phyloP scores from a whole-genome alignment of 2,888 invertebrate species.

The Altica lythri region DNA sequence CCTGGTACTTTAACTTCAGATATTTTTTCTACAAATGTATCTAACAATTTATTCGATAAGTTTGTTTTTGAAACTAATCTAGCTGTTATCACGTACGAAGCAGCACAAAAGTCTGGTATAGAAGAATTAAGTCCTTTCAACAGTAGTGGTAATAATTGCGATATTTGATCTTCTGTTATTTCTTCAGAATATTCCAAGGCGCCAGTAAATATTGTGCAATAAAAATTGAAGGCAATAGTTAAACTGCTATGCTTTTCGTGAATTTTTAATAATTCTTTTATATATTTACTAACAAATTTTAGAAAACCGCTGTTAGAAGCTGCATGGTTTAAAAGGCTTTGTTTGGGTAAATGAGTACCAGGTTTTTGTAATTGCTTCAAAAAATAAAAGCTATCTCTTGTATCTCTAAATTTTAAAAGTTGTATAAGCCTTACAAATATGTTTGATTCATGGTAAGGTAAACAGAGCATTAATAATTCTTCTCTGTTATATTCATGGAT shows the following conservation, averaged over 20 bases:
- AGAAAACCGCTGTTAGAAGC: slow-evolving; percentile 67
- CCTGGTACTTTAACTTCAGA: slow-evolving; percentile 58
- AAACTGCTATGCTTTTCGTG: slow-evolving; percentile 66
- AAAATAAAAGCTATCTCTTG: slow-evolving; percentile 76
- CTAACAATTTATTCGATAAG: slow-evolving; percentile 63
- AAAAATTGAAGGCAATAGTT: slow-evolving; percentile 79
- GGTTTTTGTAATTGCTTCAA: slow-evolving; percentile 73
- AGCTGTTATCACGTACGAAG: slow-evolving; percentile 74
- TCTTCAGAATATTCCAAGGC: slow-evolving; percentile 64
- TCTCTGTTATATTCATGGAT: slow-evolving; percentile 89
- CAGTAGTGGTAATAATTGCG: slow-evolving; percentile 72
- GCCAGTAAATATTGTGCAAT: slow-evolving; percentile 75
- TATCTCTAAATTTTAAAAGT: slow-evolving; percentile 68
- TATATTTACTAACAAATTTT: slow-evolving; percentile 65
- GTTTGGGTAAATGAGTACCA: slow-evolving; percentile 74
- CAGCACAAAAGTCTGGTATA: slow-evolving; percentile 72
- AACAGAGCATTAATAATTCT: slow-evolving; percentile 75
- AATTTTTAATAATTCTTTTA: slow-evolving; percentile 63
- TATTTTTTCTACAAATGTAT: slow-evolving; percentile 65
- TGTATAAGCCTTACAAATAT: slow-evolving; percentile 85
- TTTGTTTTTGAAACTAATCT: slow-evolving; percentile 69
- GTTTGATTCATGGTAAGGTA: slow-evolving; percentile 93
- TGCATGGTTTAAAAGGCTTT: slow-evolving; percentile 74
- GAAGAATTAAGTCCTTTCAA: slow-evolving; percentile 71
- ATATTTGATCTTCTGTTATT: slow-evolving; percentile 65